Base-by-base conservation (phyloP, 2,113 vertebrate species). In the Chascanopsetta lugubris region DNA sequence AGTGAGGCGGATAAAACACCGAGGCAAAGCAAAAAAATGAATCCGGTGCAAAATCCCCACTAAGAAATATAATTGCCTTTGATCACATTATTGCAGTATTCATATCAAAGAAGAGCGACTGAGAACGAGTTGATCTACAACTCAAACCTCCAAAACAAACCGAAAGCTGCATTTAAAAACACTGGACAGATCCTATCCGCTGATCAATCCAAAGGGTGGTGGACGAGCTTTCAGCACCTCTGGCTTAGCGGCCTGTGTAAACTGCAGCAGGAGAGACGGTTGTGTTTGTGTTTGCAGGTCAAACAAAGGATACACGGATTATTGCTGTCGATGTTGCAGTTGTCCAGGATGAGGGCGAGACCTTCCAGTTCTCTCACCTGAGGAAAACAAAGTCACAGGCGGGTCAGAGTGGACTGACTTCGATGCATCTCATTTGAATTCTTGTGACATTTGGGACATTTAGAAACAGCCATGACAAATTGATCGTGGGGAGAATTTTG, bases 261-360 rank as follows among this genome's bases (percentile, higher is more conserved):
- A 2, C 27, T 10, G 56, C n/a, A 54, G 46, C 51, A n/a, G n/a
- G n/a, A n/a, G n/a, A n/a, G n/a, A 70, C 22, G 64, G 26, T 58
- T 27, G 25, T 32, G 24, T 60, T 34, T 10, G n/a, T 11, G 2
- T 29, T 40, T 69, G 25, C 1, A 72, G 17, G 57, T 69, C 32
- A 58, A 6, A 38, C n/a, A 60, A 95, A 97, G 97, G 97, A 99
- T 99, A 99, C 97, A 98, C 25, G 97, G 97, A 77, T 99, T 98
- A 84, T 94, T 95, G 92, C 95, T 95, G 81, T 99, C 97, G 1
- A 95, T 90, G 87, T 81, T 93, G 91, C 96, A 97, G 93, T 93
- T 96, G 89, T 99, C 97, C 89, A 99, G 82, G 78, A 99, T 95
- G 80, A 99, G 88, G 0, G 96, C 91, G 61, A 99, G 93, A 59